Base-by-base conservation (phyloP, 2,797 vertebrate species). In the Phrynocephalus guinanensis region DNA sequence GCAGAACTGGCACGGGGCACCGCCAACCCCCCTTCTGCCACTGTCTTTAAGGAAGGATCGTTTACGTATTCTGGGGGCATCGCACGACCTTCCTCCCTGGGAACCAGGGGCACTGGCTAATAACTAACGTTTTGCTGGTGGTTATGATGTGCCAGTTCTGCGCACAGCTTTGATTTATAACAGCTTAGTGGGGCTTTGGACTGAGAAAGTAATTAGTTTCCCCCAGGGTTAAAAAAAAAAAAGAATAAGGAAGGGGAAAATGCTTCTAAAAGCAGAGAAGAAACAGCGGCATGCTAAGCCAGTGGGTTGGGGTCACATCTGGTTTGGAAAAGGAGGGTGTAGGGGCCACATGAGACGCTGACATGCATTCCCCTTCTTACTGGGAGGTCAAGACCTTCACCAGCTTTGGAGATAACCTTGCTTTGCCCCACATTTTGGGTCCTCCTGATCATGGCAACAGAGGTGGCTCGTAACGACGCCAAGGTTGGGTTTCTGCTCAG, bases 151-250 rank as follows among this genome's bases (percentile, higher is more conserved):
- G 50, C 73, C 15, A 44, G 72, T 48, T 63, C 33, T 1, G 48
- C 6, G 50, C 66, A 5, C 6, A 3, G 56, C 33, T 71, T 88
- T 88, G 87, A 84, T 88, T 84, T 84, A 72, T 88, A 84, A 60
- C 38, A 1, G 82, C 76, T 73, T 84, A 79, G 76, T 13, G 30
- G 82, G 60, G 26, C 6, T 28, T 79, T 79, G 44, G 67, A 79
- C 48, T 22, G 87, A 60, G 28, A 84, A 66, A 79, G 84, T 84
- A 79, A 84, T 88, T 72, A 48, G 82, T 79, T 84, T 79, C 28
- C 68, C 24, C 60, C 13, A 24, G 44, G 79, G 24, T 33, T 33
- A 66, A 75, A 81, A 16, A 20, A 16, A 20, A 63, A 16, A 16
- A 63, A 63, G 60, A 16, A 20, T 63, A 26, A 66, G 52, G 8